These are phyloP conservation scores for Netelia virgata DNA, from an alignment of 2,888 invertebrate genomes.

Conservation along the genomic window DNA sequence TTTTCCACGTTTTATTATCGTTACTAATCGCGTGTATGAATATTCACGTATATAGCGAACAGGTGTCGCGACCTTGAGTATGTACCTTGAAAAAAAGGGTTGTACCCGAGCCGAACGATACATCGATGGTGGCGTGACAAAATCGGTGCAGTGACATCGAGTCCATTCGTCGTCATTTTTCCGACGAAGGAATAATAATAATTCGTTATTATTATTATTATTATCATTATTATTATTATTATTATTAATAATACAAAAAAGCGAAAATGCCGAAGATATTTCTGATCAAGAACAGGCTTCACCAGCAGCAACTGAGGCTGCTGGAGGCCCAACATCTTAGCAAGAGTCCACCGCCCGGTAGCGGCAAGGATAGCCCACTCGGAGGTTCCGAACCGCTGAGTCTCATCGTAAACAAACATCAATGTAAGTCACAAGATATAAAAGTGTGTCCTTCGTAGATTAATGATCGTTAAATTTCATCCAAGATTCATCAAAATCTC, in stretches of 20 bases:
- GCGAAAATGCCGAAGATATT: conserved; percentile 95
- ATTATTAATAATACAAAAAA: conserved; percentile 18
- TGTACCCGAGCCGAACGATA: conserved; percentile 25
- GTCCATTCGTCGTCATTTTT: neutral
- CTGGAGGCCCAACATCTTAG: conserved; percentile 92
- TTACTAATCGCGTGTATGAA: neutral
- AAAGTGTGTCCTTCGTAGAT: neutral
- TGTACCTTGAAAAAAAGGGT: conserved; percentile 31
- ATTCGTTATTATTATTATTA: conserved; percentile 26
- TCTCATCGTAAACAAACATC: conserved; percentile 85
- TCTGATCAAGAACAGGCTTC: conserved; percentile 95
- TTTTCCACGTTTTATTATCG: conserved; percentile 6
- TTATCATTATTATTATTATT: conserved; percentile 28
- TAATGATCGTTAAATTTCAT: neutral
- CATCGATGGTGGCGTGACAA: conserved; percentile 53
- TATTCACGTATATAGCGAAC: neutral
- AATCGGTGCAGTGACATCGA: conserved; percentile 61
- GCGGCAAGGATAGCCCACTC: conserved; percentile 83
- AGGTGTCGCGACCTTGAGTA: conserved; percentile 43
- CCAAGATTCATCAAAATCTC: too few relatives aligned
- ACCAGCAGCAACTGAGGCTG: conserved; percentile 95
- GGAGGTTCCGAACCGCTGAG: conserved; percentile 85
- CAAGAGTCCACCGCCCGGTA: conserved; percentile 81
- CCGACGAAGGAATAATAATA: conserved; percentile 29
- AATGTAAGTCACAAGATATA: conserved; percentile 81